Evolutionary conservation across 2,888 invertebrate species (phyloP), one percentile per base, ranked within the genome.

Genomic region (Melanargia galathea): DNA sequence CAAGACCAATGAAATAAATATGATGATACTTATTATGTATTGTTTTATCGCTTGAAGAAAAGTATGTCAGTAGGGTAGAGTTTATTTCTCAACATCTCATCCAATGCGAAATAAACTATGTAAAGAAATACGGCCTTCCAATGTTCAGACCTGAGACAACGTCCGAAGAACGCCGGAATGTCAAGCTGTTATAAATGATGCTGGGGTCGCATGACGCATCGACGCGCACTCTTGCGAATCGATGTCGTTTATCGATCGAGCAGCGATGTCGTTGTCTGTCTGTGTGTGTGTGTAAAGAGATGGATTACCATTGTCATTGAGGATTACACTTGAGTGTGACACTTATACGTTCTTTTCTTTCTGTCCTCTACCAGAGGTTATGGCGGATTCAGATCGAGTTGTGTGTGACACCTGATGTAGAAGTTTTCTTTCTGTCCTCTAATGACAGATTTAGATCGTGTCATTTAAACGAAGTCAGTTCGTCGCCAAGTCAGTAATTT

Each of bases 121-220:
- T 38, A 38, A 33, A 52, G 33, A 52, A 52, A 52, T 22, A 35
- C 20, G 35, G 4, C 52, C 52, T 52, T 52, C n/a, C 52, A 52
- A 35, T 35, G 20, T 11, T 35, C 13, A 26, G 33, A 33, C 18
- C 11, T 16, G 33, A 33, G 52, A 35, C 52, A 52, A 52, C 20
- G 52, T 52, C 35, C 20, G 20, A 11, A 33, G 33, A 24, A 30
- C 33, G 35, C 18, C 20, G 52, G 52, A 35, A 52, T 52, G 51
- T 51, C 51, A 33, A 33, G 7, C 51, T 11, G 52, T 20, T 20
- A 52, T 52, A 52, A 52, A 52, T 35, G 35, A 52, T 11, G 20
- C 7, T 7, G 52, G n/a, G 35, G 18, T 20, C 20, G 13, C 20
- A 35, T 52, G 52, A 52, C 51, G 30, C 11, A 22, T 45, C 22